These are phyloP conservation scores for Halotydeus destructor DNA, from an alignment of 1,140 invertebrate genomes.

Conservation along the genomic window DNA sequence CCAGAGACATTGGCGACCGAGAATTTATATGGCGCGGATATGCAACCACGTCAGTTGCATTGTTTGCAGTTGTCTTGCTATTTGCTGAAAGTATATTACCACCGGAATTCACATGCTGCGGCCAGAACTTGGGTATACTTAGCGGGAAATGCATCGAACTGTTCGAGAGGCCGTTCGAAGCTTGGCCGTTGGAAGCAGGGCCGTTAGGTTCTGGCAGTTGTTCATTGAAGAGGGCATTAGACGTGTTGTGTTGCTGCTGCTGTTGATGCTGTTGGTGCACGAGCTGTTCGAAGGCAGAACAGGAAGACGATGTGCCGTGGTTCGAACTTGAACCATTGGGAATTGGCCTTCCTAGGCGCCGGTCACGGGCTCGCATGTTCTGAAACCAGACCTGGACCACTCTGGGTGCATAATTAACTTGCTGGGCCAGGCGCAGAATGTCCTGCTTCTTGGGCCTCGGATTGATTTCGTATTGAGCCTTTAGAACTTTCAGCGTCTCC, in stretches of 20 bases:
- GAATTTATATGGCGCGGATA: too few relatives aligned
- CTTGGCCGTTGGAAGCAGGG: not conserved
- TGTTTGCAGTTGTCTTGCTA: too few relatives aligned
- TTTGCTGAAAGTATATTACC: too few relatives aligned
- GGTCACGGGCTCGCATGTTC: constrained; percentile 78
- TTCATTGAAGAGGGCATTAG: too few relatives aligned
- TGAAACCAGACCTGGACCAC: constrained; percentile 96
- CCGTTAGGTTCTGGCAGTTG: not conserved
- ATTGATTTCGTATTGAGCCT: constrained; percentile 67
- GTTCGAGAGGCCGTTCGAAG: too few relatives aligned
- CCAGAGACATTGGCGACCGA: too few relatives aligned
- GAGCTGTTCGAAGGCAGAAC: not conserved
- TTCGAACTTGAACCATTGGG: too few relatives aligned
- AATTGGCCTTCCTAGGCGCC: constrained; percentile 45
- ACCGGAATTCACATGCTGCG: too few relatives aligned
- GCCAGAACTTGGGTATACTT: too few relatives aligned
- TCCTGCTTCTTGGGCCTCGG: constrained; percentile 80
- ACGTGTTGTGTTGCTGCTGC: not conserved
- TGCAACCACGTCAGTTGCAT: too few relatives aligned
- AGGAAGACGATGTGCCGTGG: too few relatives aligned
- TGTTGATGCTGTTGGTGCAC: not conserved
- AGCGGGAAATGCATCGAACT: too few relatives aligned
- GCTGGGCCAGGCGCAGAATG: constrained; percentile 63
- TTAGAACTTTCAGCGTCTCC: constrained; percentile 67
- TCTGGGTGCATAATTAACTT: constrained; percentile 66